Evolutionary conservation across 2,797 vertebrate species (phyloP).

Genomic region (Balearica regulorum): DNA sequence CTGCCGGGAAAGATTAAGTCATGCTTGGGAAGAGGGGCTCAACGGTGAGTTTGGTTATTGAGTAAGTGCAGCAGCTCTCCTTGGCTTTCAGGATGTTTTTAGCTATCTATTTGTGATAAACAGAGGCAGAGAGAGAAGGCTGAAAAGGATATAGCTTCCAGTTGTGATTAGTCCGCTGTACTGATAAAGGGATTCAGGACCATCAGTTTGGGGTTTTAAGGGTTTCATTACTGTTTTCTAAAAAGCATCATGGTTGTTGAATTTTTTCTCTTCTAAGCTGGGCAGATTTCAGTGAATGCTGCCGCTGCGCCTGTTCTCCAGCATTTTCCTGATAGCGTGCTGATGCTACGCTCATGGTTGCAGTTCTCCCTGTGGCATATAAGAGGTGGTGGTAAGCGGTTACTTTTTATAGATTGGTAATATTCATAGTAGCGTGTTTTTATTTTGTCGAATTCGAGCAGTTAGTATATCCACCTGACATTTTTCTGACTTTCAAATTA

Average conservation of each 20-base stretch:
- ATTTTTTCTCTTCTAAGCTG: background rate
- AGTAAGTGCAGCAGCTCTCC: background rate
- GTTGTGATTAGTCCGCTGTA: background rate
- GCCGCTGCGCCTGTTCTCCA: background rate
- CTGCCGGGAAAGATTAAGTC: constrained; percentile 27
- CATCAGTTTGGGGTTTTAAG: background rate
- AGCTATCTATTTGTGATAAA: background rate
- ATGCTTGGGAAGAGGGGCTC: background rate
- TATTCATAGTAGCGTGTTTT: background rate
- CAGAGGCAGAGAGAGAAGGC: background rate
- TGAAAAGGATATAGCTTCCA: background rate
- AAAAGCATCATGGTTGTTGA: background rate
- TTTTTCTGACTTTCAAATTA: background rate
- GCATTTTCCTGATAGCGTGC: background rate
- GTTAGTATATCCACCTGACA: background rate
- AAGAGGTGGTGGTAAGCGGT: background rate
- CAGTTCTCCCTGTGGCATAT: background rate
- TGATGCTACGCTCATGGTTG: background rate
- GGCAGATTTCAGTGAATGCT: background rate
- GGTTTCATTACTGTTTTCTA: background rate
- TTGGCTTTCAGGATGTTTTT: background rate
- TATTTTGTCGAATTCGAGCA: background rate
- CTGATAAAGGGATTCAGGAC: background rate
- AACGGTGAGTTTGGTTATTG: background rate
- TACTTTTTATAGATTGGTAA: background rate